These are phyloP conservation scores for Trissolcus basalis DNA, from an alignment of 1,140 invertebrate species.

Conservation along the genomic window DNA sequence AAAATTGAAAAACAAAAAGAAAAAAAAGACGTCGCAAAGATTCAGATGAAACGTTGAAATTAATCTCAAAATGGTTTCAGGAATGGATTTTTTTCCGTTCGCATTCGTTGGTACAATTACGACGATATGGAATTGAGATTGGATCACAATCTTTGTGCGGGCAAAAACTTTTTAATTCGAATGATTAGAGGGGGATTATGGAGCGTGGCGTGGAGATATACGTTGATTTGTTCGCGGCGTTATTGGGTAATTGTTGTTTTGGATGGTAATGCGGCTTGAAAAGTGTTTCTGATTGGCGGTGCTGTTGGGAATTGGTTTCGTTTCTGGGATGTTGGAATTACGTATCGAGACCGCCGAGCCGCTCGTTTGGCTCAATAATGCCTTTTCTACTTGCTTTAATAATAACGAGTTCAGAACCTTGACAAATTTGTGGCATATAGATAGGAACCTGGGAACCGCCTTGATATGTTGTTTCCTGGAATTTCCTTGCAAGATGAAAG, in stretches of 20 bases:
- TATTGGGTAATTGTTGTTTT: conserved; percentile 39
- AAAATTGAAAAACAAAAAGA: too few relatives aligned
- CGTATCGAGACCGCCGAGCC: background rate
- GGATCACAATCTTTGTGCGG: conserved; percentile 21
- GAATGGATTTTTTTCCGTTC: conserved; percentile 17
- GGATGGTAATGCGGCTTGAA: conserved; percentile 18
- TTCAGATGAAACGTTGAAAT: conserved; percentile 32
- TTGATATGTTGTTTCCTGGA: background rate
- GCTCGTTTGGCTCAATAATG: background rate
- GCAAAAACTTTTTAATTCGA: conserved; percentile 27
- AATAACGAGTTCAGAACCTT: conserved; percentile 1
- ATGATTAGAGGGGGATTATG: conserved; percentile 33
- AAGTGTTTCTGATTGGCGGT: conserved; percentile 38
- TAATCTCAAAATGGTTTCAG: conserved; percentile 35
- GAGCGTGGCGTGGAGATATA: conserved; percentile 8
- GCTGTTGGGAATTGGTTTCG: conserved; percentile 8
- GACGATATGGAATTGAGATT: conserved; percentile 37
- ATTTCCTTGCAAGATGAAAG: background rate
- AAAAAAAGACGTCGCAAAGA: too few relatives aligned
- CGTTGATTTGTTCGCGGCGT: conserved; percentile 22
- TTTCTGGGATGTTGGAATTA: conserved; percentile 19
- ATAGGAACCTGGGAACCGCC: too few relatives aligned
- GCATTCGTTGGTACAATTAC: conserved; percentile 41
- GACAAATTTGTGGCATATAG: background rate
- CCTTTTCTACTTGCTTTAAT: background rate